Evolutionary conservation across 2,888 invertebrate genomes (phyloP), one percentile per base, ranked within the genome.

Genomic region (Heliconius hortense): DNA sequence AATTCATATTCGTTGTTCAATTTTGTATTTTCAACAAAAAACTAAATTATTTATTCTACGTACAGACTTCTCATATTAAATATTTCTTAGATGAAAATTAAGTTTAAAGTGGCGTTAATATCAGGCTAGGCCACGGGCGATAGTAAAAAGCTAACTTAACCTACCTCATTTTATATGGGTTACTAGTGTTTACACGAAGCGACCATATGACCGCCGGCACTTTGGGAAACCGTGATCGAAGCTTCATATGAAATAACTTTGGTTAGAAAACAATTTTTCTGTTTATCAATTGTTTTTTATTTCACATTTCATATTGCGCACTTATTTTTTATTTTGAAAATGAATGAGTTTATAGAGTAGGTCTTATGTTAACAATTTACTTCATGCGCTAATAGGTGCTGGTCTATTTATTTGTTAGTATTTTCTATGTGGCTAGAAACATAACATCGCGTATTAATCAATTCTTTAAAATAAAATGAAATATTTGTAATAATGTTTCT

Each of bases 71-170:
- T 26, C 24, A 4, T 24, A 26, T 28, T 18, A 2, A 26, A 18
- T 7, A 26, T 67, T 72, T 10, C 8, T 56, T 26, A 39, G 18
- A 63, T 39, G 31, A 24, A 74, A 73, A 60, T 3, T 43, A 60
- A 62, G 11, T 56, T 64, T 28, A 59, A 56, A 53, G n/a, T 56
- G 15, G 15, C 35, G 53, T 13, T 64, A 66, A 64, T 43, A 75
- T 66, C 35, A 28, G 70, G 43, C 70, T 72, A 70, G 74, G 77
- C 62, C 75, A 73, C 72, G 75, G 70, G 72, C 72, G 74, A 74
- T 59, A 74, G 60, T 72, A 76, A 74, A 72, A 76, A 60, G 73
- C 60, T 66, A 77, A 76, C 75, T 77, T 78, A 78, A 76, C 78
- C 78, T 72, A 78, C 72, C 76, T 66, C 24, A 24, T 24, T 78